Evolutionary conservation across 2,113 vertebrate genomes (phyloP).

Genomic region (Clarias magur): DNA sequence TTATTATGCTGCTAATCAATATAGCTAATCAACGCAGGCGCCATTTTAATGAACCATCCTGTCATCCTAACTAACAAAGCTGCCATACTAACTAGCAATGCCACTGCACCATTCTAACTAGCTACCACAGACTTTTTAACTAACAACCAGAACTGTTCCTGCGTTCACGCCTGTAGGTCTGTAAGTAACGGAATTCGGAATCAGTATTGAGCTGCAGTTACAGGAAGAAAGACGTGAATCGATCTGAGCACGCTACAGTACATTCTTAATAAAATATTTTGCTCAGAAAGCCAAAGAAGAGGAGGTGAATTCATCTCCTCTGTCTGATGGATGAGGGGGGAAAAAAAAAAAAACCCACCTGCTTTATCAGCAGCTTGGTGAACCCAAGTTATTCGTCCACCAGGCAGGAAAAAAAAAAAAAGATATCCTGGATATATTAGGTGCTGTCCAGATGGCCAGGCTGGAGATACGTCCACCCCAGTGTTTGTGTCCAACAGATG

Average conservation of each 20-base stretch:
- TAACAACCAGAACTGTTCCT: not conserved
- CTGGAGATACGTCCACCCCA: not conserved
- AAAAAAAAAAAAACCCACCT: not conserved
- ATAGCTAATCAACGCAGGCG: too few relatives aligned
- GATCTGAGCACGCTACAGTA: not conserved
- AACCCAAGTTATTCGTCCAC: not conserved
- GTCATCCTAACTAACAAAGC: not conserved
- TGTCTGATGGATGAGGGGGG: not conserved
- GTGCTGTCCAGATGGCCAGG: not conserved
- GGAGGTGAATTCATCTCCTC: not conserved
- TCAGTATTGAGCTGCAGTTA: not conserved
- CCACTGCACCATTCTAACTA: not conserved
- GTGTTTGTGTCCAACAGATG: not conserved
- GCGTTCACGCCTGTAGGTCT: not conserved
- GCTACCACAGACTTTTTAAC: not conserved
- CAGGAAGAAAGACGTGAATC: not conserved
- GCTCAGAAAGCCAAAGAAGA: not conserved
- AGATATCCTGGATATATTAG: not conserved
- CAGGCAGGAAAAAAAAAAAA: not conserved
- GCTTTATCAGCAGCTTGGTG: not conserved
- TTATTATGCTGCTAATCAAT: too few relatives aligned
- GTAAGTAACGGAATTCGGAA: not conserved
- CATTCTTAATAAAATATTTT: not conserved
- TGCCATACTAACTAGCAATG: not conserved
- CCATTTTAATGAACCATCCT: too few relatives aligned